A percentile compares a stretch with the other conserved stretches of the same genome.
These are phyloP conservation scores for Phymorhynchus buccinoides DNA, from an alignment of 1,140 invertebrate genomes.

Conservation along the genomic window DNA sequence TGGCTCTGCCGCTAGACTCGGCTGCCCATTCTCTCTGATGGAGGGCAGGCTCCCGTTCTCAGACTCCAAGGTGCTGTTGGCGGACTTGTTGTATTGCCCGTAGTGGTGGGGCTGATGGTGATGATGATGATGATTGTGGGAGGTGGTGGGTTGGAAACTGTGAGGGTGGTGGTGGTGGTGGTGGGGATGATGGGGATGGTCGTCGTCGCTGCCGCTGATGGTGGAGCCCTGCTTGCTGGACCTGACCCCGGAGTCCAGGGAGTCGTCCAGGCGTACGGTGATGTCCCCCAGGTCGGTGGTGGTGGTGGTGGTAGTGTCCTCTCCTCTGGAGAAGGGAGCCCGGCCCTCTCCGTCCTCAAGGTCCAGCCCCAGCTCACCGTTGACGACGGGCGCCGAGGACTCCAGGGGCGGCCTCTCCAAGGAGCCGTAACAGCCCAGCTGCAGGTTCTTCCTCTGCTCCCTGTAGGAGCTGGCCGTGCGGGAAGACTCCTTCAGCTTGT, in stretches of 20 bases:
- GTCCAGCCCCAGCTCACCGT: not conserved
- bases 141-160: not conserved
- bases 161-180: not conserved
- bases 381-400: not conserved
- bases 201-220: conserved; percentile 38
- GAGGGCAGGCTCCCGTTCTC: conserved; percentile 31
- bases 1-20: not conserved
- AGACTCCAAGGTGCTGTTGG: conserved; percentile 25
- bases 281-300: conserved; percentile 30
- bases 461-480: conserved; percentile 47
- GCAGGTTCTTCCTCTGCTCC: conserved; percentile 43
- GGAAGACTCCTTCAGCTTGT: conserved; percentile 53
- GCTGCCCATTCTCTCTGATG: conserved; percentile 36
- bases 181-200: not conserved
- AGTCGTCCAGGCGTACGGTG: conserved; percentile 36
- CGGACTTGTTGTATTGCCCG: conserved; percentile 10
- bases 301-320: too few species aligned
- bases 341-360: not conserved
- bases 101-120: not conserved
- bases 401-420: conserved; percentile 30
- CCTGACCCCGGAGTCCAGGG: conserved; percentile 18
- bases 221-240: conserved; percentile 32
- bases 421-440: conserved; percentile 41
- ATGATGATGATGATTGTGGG: not conserved
- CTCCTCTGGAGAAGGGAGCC: conserved; percentile 26